Percentiles rank a stretch among this genome's conserved stretches.
Conservation (phyloP, 2,797 vertebrate species). For the Erethizon dorsatum region DNA sequence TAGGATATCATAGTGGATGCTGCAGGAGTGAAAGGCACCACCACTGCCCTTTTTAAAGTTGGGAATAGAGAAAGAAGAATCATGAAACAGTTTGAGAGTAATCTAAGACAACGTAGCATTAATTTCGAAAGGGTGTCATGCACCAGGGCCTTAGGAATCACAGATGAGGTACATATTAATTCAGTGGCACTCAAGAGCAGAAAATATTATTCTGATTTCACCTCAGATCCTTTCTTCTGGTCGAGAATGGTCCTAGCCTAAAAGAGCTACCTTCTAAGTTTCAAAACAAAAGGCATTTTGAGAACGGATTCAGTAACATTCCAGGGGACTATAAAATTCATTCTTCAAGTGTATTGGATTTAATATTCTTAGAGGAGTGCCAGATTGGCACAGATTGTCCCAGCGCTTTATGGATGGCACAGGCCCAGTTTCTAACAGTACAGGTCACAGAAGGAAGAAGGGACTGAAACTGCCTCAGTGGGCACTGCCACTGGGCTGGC, state of each 20-base stretch:
- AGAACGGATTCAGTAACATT: conserved; percentile 44
- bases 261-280: not conserved
- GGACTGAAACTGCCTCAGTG: not conserved
- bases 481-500: not conserved
- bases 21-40: not conserved
- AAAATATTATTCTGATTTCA: conserved; percentile 8
- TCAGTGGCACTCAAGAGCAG: not conserved
- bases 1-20: not conserved
- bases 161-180: not conserved
- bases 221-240: not conserved
- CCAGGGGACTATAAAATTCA: not conserved
- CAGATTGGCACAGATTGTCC: not conserved
- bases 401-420: not conserved
- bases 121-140: not conserved
- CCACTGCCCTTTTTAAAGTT: not conserved
- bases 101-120: not conserved
- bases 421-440: not conserved
- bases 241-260: conserved; percentile 2
- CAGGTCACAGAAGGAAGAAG: not conserved
- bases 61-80: not conserved
- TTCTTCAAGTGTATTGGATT: not conserved
- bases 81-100: conserved; percentile 44
- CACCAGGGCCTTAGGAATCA: not conserved
- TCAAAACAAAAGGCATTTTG: conserved; percentile 42
- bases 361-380: conserved; percentile 49